Evolutionary conservation across 2,888 invertebrate species (phyloP).

Genomic region (Himalopsyche kuldschensis): DNA sequence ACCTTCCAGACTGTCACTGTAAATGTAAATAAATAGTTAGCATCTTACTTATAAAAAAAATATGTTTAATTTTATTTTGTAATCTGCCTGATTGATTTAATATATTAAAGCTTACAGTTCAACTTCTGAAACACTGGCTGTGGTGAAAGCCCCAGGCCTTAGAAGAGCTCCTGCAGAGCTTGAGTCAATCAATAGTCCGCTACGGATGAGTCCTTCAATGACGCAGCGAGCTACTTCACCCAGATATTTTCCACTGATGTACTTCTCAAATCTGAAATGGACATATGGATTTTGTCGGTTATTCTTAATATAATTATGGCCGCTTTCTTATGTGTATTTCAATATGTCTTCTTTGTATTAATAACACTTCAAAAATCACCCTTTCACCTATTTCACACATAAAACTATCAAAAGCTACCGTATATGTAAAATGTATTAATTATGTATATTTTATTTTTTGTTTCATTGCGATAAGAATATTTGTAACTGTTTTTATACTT

Average conservation of each 20-base stretch:
- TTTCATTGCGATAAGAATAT: too few relatives aligned
- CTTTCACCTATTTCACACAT: too few relatives aligned
- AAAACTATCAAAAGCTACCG: too few relatives aligned
- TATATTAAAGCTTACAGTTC: conserved; percentile 62
- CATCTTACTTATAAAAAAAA: neutral
- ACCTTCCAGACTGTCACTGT: conserved; percentile 49
- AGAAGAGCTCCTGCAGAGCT: conserved; percentile 46
- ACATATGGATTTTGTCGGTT: too few relatives aligned
- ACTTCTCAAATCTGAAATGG: conserved; percentile 73
- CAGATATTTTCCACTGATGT: conserved; percentile 78
- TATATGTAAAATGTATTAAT: too few relatives aligned
- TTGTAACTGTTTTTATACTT: too few relatives aligned
- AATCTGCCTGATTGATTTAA: neutral
- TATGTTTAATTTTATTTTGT: neutral
- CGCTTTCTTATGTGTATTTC: too few relatives aligned
- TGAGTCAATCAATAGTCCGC: conserved; percentile 4
- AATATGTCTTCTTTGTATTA: too few relatives aligned
- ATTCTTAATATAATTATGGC: neutral
- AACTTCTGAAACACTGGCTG: conserved; percentile 68
- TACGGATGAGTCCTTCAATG: conserved; percentile 29
- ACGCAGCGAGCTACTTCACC: conserved; percentile 65
- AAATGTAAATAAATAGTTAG: neutral
- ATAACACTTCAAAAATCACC: too few relatives aligned
- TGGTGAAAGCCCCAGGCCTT: conserved; percentile 60
- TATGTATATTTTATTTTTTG: too few relatives aligned